Conservation (phyloP, 2,797 vertebrate genomes). For the Petrocephalus schoutedeni region DNA sequence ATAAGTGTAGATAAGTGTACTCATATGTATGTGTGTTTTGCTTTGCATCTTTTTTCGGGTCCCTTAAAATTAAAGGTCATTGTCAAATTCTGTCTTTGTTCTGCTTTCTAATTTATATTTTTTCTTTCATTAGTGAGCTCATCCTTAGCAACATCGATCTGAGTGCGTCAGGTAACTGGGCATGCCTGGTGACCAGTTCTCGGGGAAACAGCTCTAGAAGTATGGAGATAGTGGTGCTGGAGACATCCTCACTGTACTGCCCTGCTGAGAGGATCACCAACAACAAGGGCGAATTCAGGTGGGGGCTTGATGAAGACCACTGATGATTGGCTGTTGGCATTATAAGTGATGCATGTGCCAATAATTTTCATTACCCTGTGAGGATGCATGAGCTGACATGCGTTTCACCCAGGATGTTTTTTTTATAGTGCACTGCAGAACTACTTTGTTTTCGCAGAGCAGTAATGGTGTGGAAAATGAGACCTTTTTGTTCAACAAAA, state of each 20-base stretch:
- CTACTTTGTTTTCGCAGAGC: constrained; percentile 47
- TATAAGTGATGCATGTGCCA: constrained; percentile 1
- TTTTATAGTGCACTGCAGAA: constrained; percentile 35
- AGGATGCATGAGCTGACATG: background rate
- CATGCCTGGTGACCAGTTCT: constrained; percentile 79
- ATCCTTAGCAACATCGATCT: constrained; percentile 79
- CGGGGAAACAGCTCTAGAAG: constrained; percentile 75
- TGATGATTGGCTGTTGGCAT: background rate
- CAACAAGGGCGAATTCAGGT: constrained; percentile 92
- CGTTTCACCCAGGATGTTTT: constrained; percentile 31
- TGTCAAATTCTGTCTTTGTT: background rate
- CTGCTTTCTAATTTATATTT: background rate
- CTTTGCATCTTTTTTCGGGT: background rate
- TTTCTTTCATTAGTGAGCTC: constrained; percentile 70
- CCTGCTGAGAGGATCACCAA: constrained; percentile 76
- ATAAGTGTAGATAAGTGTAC: background rate
- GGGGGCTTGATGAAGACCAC: constrained; percentile 32
- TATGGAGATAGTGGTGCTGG: constrained; percentile 83
- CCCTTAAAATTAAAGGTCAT: background rate
- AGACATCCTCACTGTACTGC: constrained; percentile 78
- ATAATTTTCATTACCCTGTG: background rate
- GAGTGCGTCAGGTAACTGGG: constrained; percentile 75
- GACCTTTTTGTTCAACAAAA: constrained; percentile 43
- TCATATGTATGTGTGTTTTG: background rate
- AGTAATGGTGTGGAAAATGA: constrained; percentile 65